Evolutionary conservation across 2,113 vertebrate genomes (phyloP).

Genomic region (Pavo muticus): DNA sequence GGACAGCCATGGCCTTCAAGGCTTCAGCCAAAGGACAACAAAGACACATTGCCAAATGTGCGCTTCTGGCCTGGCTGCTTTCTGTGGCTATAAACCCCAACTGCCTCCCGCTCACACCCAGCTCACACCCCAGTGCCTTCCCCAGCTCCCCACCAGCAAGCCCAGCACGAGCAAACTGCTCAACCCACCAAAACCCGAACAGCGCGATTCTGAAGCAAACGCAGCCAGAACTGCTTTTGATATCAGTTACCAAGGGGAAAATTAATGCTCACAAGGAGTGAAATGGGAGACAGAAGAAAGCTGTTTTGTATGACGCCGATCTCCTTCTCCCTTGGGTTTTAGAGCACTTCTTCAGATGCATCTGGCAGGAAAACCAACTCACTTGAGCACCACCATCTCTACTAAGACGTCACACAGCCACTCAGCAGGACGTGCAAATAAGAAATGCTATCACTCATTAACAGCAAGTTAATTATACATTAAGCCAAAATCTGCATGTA

Average conservation of each 20-base stretch:
- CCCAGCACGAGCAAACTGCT: rapidly evolving
- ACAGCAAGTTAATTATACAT: neutral
- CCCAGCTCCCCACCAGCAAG: neutral
- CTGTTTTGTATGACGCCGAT: neutral
- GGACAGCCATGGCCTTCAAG: neutral
- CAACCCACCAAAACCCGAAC: neutral
- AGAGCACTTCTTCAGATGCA: neutral
- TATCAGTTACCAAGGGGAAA: neutral
- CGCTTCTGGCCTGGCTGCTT: neutral
- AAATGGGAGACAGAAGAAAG: neutral
- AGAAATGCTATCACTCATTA: neutral
- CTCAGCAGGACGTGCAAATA: neutral
- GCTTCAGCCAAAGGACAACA: neutral
- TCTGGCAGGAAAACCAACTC: neutral
- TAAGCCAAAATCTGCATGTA: neutral
- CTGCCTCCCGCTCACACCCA: neutral
- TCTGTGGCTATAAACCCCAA: rapidly evolving
- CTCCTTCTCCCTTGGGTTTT: neutral
- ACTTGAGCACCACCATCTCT: neutral
- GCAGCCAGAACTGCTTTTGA: neutral
- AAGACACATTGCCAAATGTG: neutral
- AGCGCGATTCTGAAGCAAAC: neutral
- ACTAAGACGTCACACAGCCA: neutral
- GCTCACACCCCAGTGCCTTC: neutral
- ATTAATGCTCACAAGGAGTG: neutral